Evolutionary conservation across 2,888 invertebrate species (phyloP).

Genomic region (Ecdyonurus torrentis): DNA sequence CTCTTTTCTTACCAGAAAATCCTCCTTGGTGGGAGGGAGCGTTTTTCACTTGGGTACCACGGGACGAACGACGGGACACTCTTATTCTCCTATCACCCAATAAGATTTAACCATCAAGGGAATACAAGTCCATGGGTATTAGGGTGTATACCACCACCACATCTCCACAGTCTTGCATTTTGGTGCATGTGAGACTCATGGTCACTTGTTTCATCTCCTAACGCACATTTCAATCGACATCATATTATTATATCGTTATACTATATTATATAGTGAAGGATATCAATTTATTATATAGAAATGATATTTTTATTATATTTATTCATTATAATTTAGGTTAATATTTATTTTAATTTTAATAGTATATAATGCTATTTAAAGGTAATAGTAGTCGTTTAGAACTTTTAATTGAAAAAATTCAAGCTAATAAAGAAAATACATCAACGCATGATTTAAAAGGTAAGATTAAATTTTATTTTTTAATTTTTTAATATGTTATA

Average conservation of each 20-base stretch:
- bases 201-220: neutral
- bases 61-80: neutral
- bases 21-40: neutral
- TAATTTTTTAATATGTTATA: neutral
- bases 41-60: neutral
- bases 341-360: neutral
- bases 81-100: neutral
- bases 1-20: too few species aligned
- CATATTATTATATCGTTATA: too few species aligned
- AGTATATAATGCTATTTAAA: conserved; percentile 57
- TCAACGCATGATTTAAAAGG: conserved; percentile 35
- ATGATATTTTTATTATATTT: neutral
- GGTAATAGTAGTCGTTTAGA: conserved; percentile 72
- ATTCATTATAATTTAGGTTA: neutral
- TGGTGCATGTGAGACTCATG: too few species aligned
- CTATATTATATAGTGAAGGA: too few species aligned
- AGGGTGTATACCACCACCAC: neutral
- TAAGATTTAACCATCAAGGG: neutral
- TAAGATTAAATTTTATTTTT: conserved; percentile 17
- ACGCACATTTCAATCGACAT: neutral
- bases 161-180: too few species aligned
- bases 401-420: conserved; percentile 72
- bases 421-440: conserved; percentile 61
- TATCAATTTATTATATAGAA: too few species aligned
- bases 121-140: neutral